Conservation (phyloP, 2,888 invertebrate species). For the Drosophila merina region DNA sequence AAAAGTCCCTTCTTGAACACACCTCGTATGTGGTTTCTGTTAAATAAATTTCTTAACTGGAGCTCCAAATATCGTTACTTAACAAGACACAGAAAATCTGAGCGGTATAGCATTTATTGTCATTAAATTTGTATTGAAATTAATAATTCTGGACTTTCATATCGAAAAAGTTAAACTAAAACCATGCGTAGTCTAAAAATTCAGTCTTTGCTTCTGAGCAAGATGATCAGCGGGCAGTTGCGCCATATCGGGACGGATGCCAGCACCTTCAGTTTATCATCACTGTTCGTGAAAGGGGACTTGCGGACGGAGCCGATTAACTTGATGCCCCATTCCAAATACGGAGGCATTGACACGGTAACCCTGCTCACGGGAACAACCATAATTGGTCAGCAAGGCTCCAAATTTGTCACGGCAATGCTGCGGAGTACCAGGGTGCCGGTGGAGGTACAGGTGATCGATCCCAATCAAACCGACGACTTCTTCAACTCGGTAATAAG, state of each 20-base stretch:
- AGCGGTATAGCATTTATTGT: neutral
- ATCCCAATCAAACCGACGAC: slow-evolving; percentile 49
- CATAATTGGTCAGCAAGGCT: slow-evolving; percentile 65
- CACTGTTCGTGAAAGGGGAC: slow-evolving; percentile 51
- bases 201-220: neutral
- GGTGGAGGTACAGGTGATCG: slow-evolving; percentile 65
- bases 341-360: slow-evolving; percentile 70
- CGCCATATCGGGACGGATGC: neutral
- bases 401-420: slow-evolving; percentile 61
- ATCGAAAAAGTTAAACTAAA: neutral
- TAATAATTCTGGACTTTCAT: neutral
- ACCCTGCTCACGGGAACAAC: slow-evolving; percentile 66
- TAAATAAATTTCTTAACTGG: too few species aligned
- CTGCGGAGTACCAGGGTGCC: slow-evolving; percentile 69
- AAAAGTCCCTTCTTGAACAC: too few species aligned
- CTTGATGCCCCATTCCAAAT: slow-evolving; percentile 62
- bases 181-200: neutral
- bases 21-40: too few species aligned
- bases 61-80: too few species aligned
- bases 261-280: slow-evolving; percentile 17
- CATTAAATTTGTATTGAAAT: neutral
- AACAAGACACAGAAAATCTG: neutral
- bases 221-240: neutral
- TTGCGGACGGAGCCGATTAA: slow-evolving; percentile 22
- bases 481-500: slow-evolving; percentile 71